Evolutionary conservation across 2,797 vertebrate genomes (phyloP), one percentile per base, ranked within the genome.

Genomic region (Emydoidea blandingii): DNA sequence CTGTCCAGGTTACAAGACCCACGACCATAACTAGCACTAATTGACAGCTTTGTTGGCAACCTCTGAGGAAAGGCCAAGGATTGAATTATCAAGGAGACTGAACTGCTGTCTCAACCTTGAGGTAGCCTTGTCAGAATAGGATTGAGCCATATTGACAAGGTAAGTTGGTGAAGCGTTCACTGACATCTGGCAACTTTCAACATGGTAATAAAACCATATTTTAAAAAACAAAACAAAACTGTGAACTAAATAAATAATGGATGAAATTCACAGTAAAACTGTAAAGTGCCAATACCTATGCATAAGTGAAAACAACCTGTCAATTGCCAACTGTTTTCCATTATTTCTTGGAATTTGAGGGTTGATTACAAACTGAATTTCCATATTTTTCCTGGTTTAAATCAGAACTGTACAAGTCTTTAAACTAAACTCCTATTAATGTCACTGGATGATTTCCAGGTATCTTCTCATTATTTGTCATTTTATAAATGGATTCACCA

Each of bases 391-490:
- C 83, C 88, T 84, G 53, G 92, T 92, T 95, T 85, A 93, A 93
- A 96, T 92, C 52, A 79, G 87, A 94, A 81, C 83, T 31, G 1
- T 87, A 52, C 90, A 84, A 88, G 91, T 31, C 54, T 82, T 79
- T 92, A 92, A 79, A 5, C 2, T 21, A 53, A 95, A 52, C 47
- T 50, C 76, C 21, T 23, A 0, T 82, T 88, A 37, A 37, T 65
- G 91, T 89, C 81, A 53, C 72, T 3, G 12, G 19, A 50, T 47
- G 59, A 1, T 49, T 84, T 76, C 41, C 34, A 37, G 9, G 18
- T 1, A 34, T 44, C 57, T 89, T 1, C 0, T 81, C 2, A 0
- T 87, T 83, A 19, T 31, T 31, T 27, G 16, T 47, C 47, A 18
- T 4, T 87, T 93, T 86, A 88, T 57, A 52, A 41, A 52, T 52